Evolutionary conservation across 64 coral and sea anemone species (phyloP).

Genomic region (Anthopleura sola): DNA sequence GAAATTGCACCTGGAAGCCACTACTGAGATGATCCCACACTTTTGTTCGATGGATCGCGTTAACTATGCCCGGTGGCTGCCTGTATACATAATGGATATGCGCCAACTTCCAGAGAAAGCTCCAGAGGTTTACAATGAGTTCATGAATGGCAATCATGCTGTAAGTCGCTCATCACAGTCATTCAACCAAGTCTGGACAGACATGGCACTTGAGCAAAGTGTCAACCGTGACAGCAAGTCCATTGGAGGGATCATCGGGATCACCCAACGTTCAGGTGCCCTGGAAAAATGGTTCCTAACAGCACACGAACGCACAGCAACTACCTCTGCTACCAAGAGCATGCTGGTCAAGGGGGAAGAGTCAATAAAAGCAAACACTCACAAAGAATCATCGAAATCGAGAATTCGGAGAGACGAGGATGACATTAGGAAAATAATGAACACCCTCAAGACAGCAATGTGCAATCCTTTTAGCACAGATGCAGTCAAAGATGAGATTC

Average conservation of each 20-base stretch:
- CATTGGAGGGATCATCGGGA: constrained; percentile 16
- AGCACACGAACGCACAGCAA: constrained; percentile 20
- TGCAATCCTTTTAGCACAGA: constrained; percentile 17
- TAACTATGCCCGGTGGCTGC: constrained; percentile 16
- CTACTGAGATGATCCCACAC: constrained; percentile 13
- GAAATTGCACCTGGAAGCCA: constrained; percentile 3
- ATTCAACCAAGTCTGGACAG: constrained; percentile 29
- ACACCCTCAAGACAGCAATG: constrained; percentile 21
- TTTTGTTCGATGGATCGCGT: constrained; percentile 35
- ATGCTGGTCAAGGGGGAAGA: background rate
- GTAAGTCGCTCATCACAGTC: constrained; percentile 16
- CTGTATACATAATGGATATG: constrained; percentile 8
- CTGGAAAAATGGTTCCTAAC: constrained; percentile 20
- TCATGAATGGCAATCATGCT: constrained; percentile 22
- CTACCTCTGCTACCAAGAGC: constrained; percentile 12
- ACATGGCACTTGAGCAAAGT: constrained; percentile 23
- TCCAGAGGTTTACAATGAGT: constrained; percentile 23
- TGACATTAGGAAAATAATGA: constrained; percentile 24
- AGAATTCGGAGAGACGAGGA: constrained; percentile 31
- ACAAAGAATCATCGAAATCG: constrained; percentile 18
- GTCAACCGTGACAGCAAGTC: constrained; percentile 16
- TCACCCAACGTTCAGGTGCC: constrained; percentile 12
- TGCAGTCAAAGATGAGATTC: constrained; percentile 19
- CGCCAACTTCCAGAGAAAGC: background rate
- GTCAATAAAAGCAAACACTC: background rate